phyloP scores from a whole-genome alignment of 2,888 invertebrate species.

The Alcis repandata region DNA sequence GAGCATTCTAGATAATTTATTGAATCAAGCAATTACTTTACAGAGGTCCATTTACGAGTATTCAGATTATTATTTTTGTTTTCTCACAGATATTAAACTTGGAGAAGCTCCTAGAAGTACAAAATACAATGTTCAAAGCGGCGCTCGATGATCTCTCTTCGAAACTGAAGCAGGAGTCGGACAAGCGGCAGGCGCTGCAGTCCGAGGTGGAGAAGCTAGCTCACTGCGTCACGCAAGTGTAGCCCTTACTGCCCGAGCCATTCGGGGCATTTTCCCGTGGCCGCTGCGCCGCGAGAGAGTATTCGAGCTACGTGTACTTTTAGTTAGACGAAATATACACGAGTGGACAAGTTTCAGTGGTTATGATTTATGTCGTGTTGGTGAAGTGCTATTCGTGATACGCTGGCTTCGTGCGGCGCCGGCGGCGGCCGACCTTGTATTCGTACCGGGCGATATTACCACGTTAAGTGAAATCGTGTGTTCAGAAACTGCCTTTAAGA shows the following conservation, averaged over 20 bases:
- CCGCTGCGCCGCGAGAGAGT: slow-evolving; percentile 50
- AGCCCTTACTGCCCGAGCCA: slow-evolving; percentile 59
- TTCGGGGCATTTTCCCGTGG: slow-evolving; percentile 46
- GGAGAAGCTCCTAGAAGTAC: slow-evolving; percentile 87
- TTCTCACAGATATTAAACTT: slow-evolving; percentile 83
- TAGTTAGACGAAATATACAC: slow-evolving; percentile 44
- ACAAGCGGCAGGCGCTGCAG: slow-evolving; percentile 88
- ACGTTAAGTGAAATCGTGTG: slow-evolving; percentile 31
- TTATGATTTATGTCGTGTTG: slow-evolving; percentile 30
- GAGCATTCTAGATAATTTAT: too few relatives aligned
- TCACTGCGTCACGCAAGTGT: slow-evolving; percentile 91
- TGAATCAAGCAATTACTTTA: too few relatives aligned
- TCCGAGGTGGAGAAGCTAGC: slow-evolving; percentile 90
- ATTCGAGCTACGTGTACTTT: slow-evolving; percentile 61
- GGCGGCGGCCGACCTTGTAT: slow-evolving; percentile 24
- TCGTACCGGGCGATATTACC: slow-evolving; percentile 16
- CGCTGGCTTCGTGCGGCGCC: slow-evolving; percentile 33
- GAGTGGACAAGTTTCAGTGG: slow-evolving; percentile 31
- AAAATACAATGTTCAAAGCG: slow-evolving; percentile 85
- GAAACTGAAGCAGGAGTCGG: slow-evolving; percentile 88
- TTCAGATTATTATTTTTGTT: not conserved
- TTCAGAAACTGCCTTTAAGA: slow-evolving; percentile 24
- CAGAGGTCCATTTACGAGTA: too few relatives aligned
- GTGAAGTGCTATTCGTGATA: slow-evolving; percentile 30
- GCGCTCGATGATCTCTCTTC: slow-evolving; percentile 89